Conservation (phyloP, 2,888 invertebrate species). For the Leistus spinibarbis region DNA sequence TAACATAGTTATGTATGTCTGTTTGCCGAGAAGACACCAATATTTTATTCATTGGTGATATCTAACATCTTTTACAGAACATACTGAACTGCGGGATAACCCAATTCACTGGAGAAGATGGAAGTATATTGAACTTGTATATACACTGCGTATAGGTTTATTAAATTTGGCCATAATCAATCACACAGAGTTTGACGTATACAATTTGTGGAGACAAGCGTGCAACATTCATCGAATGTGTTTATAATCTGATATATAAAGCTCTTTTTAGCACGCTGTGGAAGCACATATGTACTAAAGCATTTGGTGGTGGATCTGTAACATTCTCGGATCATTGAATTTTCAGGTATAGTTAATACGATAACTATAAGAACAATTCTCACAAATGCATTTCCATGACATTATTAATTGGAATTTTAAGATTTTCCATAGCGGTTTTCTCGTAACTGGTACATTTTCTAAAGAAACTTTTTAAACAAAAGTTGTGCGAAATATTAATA, state of each 20-base stretch:
- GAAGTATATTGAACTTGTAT: neutral
- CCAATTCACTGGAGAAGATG: neutral
- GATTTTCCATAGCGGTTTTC: too few species aligned
- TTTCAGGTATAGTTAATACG: too few species aligned
- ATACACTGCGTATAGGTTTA: neutral
- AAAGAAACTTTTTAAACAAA: too few species aligned
- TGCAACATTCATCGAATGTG: neutral
- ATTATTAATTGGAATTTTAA: too few species aligned
- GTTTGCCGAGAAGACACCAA: neutral
- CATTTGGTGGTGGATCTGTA: too few species aligned
- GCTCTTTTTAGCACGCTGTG: neutral
- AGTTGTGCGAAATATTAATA: too few species aligned
- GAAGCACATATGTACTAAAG: too few species aligned
- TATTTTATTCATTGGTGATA: neutral
- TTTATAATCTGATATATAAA: neutral
- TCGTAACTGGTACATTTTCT: too few species aligned
- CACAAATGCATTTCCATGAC: too few species aligned
- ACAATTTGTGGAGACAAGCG: neutral
- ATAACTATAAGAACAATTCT: too few species aligned
- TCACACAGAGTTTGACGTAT: neutral
- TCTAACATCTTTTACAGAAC: neutral
- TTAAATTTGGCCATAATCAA: neutral
- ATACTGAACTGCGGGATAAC: neutral
- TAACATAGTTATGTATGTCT: neutral
- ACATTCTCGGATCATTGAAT: too few species aligned